phyloP scores from a whole-genome alignment of 1,140 invertebrate genomes.

The Mizuhopecten yessoensis region DNA sequence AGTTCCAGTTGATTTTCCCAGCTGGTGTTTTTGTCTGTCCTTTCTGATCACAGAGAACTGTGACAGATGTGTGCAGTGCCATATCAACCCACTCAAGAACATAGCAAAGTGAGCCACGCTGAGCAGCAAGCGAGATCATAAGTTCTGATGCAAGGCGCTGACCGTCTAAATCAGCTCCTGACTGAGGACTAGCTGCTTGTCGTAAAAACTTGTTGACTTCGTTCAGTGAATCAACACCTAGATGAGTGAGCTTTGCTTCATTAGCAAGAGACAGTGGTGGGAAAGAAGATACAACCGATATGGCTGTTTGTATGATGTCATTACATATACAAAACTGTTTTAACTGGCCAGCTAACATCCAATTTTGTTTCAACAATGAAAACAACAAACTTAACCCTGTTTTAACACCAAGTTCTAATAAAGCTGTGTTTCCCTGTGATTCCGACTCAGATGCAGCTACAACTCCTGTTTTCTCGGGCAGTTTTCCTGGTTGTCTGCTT shows the following conservation, averaged over 20 bases:
- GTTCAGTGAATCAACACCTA: conserved; percentile 86
- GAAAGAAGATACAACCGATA: conserved; percentile 85
- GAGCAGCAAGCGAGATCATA: conserved; percentile 86
- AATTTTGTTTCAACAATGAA: conserved; percentile 87
- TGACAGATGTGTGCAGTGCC: conserved; percentile 80
- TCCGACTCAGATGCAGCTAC: background rate
- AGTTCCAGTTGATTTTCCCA: conserved; percentile 72
- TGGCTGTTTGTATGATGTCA: conserved; percentile 86
- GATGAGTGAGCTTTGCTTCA: conserved; percentile 85
- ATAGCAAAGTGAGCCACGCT: conserved; percentile 87
- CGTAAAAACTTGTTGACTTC: conserved; percentile 85
- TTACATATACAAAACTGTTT: conserved; percentile 84
- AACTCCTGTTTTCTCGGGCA: conserved; percentile 47
- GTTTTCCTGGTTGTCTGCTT: background rate
- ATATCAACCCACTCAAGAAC: conserved; percentile 88
- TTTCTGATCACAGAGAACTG: conserved; percentile 48
- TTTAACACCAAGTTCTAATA: conserved; percentile 88
- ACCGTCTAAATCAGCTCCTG: conserved; percentile 85
- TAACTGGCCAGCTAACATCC: conserved; percentile 81
- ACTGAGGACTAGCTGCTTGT: conserved; percentile 84
- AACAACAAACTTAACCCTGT: conserved; percentile 87
- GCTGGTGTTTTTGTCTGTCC: conserved; percentile 42
- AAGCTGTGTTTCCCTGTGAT: conserved; percentile 84
- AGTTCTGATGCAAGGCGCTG: conserved; percentile 85
- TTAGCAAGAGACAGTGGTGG: conserved; percentile 87